phyloP scores from a whole-genome alignment of 2,113 vertebrate species.

The Thryonomys swinderianus region DNA sequence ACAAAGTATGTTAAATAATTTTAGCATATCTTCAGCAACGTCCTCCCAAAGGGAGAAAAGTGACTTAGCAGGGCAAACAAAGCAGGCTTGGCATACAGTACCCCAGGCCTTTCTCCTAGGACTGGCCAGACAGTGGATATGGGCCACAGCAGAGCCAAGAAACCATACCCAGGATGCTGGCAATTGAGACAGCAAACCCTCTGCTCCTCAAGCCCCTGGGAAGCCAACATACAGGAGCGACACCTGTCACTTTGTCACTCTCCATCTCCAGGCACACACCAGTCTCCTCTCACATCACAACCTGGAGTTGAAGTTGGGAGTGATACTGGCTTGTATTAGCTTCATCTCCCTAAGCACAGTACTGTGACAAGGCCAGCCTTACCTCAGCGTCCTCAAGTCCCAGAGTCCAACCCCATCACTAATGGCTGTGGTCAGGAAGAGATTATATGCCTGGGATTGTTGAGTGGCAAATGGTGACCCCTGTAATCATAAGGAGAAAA shows the following conservation, averaged over 20 bases:
- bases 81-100: background rate
- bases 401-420: constrained; percentile 93
- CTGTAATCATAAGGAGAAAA: constrained; percentile 81
- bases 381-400: constrained; percentile 94
- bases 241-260: background rate
- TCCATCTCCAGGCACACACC: background rate
- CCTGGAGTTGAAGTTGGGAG: no score
- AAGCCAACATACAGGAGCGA: background rate
- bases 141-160: background rate
- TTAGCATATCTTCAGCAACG: background rate
- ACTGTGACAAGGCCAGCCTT: background rate
- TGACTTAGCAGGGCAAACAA: background rate
- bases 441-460: constrained; percentile 88
- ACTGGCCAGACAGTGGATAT: background rate
- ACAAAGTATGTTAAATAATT: background rate
- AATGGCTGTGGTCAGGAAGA: constrained; percentile 91
- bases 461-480: constrained; percentile 91
- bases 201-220: background rate
- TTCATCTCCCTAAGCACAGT: background rate
- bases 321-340: accelerated
- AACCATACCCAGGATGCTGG: no score
- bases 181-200: accelerated
- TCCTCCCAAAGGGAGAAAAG: background rate
- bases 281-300: background rate
- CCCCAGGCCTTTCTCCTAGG: accelerated